These are phyloP conservation scores for Coregonus suidteri DNA, from an alignment of 2,797 vertebrate genomes.

Conservation along the genomic window DNA sequence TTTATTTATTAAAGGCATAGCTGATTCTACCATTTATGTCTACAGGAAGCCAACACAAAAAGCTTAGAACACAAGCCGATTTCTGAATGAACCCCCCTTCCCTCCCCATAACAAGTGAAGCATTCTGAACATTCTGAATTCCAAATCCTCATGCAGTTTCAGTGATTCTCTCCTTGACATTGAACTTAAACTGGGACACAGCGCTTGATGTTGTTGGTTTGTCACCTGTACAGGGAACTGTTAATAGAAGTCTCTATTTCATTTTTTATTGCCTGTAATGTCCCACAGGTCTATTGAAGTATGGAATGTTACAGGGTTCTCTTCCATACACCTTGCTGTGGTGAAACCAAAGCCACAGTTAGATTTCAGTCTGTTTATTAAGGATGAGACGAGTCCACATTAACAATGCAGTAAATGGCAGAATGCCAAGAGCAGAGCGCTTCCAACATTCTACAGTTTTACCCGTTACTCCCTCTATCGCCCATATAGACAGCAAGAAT, in stretches of 20 bases:
- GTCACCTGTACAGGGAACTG: slow-evolving; percentile 32
- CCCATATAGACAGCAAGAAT: background rate
- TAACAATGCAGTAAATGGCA: slow-evolving; percentile 14
- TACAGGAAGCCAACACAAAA: slow-evolving; percentile 84
- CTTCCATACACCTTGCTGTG: background rate
- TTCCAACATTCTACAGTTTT: background rate
- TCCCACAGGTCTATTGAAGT: slow-evolving; percentile 41
- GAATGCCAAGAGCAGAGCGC: background rate
- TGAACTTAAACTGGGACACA: slow-evolving; percentile 50
- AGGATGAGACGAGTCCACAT: background rate
- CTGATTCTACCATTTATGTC: slow-evolving; percentile 88
- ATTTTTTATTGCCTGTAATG: slow-evolving; percentile 19
- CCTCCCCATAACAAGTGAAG: slow-evolving; percentile 45
- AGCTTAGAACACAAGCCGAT: slow-evolving; percentile 80
- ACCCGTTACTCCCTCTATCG: background rate
- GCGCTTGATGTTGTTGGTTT: slow-evolving; percentile 48
- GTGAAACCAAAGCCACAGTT: slow-evolving; percentile 6
- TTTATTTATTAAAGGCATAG: slow-evolving; percentile 83
- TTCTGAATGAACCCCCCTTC: slow-evolving; percentile 8
- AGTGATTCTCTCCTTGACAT: slow-evolving; percentile 35
- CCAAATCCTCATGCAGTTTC: slow-evolving; percentile 71
- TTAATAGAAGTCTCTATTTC: slow-evolving; percentile 20
- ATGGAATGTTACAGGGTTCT: slow-evolving; percentile 72
- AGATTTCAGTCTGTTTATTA: background rate
- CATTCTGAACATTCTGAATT: slow-evolving; percentile 56